Base-by-base conservation (phyloP, 1,140 invertebrate species). In the Zaprionus ornatus region DNA sequence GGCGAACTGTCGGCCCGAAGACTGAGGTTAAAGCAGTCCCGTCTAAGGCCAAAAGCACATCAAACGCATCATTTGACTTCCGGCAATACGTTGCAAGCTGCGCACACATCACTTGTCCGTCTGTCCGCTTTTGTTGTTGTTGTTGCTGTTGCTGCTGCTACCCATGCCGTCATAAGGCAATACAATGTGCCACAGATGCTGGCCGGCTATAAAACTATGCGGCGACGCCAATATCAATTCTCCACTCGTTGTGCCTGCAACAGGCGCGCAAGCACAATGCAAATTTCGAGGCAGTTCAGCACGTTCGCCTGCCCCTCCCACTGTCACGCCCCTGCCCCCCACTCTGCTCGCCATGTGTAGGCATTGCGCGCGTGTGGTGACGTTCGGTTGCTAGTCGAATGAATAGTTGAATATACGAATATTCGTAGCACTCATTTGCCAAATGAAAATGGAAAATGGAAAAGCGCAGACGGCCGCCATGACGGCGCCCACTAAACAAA, bases 11-110 rank as follows among this genome's bases (percentile, higher is more conserved):
- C 48, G 17, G 42, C 12, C 17, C 32, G 35, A 54, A 54, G 17
- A 25, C 50, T 55, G 55, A 59, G 65, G 54, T 68, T 67, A 57
- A 67, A 45, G 21, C 15, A 57, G 45, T 12, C 37, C 42, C 29
- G 19, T 32, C 57, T 37, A 81, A 56, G 81, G 77, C 72, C 73
- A 71, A 78, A 73, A 63, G 74, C 74, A 72, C 80, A 86, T 85
- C 82, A 86, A 85, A 85, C 75, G 82, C 82, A 75, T 85, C 82
- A 86, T 86, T 85, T 78, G 66, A 85, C 82, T 85, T 85, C 82
- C 82, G 82, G 82, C 82, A 85, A 55, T 74, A 67, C 82, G 63
- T 71, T 69, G 77, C 64, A 71, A 59, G 64, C 68, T 65, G 62
- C 54, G 61, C 12, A 63, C 74, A 50, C 50, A 70, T 64, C 66